Percentiles rank a stretch among this genome's conserved stretches.
phyloP scores from a whole-genome alignment of 2,888 invertebrate species.

The Cryptus armator region DNA sequence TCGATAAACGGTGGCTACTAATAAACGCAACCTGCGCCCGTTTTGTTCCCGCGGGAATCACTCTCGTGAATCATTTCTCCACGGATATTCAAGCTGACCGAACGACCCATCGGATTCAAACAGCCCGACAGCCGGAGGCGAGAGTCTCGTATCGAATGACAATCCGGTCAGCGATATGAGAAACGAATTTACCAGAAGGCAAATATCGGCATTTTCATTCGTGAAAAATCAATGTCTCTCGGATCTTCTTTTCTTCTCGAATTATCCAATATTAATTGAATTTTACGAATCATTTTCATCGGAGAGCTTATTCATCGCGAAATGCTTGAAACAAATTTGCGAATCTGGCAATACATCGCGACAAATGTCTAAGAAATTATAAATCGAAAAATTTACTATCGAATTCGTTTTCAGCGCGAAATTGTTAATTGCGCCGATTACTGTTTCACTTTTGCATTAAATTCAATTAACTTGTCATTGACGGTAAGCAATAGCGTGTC shows the following conservation, averaged over 20 bases:
- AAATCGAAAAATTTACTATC: no score
- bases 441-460: background rate
- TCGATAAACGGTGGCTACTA: slow-evolving; percentile 57
- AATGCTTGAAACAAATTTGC: no score
- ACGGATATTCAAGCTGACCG: slow-evolving; percentile 24
- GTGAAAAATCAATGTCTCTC: background rate
- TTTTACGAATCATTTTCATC: no score
- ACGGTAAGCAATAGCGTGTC: background rate
- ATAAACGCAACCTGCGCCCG: slow-evolving; percentile 51
- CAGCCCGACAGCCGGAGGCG: background rate
- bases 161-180: background rate
- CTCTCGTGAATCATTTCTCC: slow-evolving; percentile 45
- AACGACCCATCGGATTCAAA: slow-evolving; percentile 13
- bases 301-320: no score
- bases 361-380: no score
- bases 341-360: no score
- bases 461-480: background rate
- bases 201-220: background rate
- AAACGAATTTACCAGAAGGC: background rate
- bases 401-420: no score
- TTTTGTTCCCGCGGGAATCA: slow-evolving; percentile 28
- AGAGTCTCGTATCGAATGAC: background rate
- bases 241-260: background rate
- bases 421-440: background rate
- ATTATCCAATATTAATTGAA: no score